Evolutionary conservation across 2,888 invertebrate genomes (phyloP).

Genomic region (Leucoptera coffeella): DNA sequence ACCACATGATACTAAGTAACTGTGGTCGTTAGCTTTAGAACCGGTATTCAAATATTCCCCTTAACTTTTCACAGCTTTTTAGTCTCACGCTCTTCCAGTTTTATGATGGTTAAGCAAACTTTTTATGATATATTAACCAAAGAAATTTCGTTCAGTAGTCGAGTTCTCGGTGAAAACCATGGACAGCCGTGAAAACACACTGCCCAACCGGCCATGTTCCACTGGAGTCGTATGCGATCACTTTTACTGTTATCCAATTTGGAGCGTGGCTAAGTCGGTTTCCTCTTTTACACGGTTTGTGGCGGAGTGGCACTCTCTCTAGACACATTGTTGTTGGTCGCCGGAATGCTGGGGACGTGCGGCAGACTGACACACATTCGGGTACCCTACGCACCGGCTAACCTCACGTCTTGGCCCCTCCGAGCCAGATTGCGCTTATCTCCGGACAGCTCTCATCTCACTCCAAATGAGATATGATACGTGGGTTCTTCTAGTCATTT

Average conservation of each 20-base stretch:
- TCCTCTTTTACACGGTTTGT: slow-evolving; percentile 49
- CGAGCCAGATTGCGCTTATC: too few species aligned
- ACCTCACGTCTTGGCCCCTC: neutral
- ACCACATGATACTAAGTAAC: too few species aligned
- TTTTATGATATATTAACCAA: too few species aligned
- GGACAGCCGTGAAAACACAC: slow-evolving; percentile 12
- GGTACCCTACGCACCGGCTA: slow-evolving; percentile 12
- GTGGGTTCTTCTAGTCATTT: slow-evolving; percentile 26
- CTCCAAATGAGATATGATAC: slow-evolving; percentile 23
- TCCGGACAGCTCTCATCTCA: too few species aligned
- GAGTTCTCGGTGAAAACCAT: slow-evolving; percentile 30
- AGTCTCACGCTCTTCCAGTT: too few species aligned
- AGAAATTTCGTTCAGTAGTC: too few species aligned
- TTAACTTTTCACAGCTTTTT: too few species aligned
- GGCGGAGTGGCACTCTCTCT: slow-evolving; percentile 17
- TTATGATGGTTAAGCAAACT: too few species aligned
- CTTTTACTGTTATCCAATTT: slow-evolving; percentile 52
- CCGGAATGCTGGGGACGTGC: slow-evolving; percentile 20
- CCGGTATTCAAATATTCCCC: too few species aligned
- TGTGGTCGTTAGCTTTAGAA: too few species aligned
- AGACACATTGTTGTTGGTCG: slow-evolving; percentile 33
- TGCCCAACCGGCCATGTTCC: slow-evolving; percentile 20
- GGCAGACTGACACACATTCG: slow-evolving; percentile 34
- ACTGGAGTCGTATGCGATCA: slow-evolving; percentile 44
- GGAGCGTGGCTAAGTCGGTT: slow-evolving; percentile 37